Conservation (phyloP, 2,888 invertebrate genomes). For the Synanthedon andrenaeformis region DNA sequence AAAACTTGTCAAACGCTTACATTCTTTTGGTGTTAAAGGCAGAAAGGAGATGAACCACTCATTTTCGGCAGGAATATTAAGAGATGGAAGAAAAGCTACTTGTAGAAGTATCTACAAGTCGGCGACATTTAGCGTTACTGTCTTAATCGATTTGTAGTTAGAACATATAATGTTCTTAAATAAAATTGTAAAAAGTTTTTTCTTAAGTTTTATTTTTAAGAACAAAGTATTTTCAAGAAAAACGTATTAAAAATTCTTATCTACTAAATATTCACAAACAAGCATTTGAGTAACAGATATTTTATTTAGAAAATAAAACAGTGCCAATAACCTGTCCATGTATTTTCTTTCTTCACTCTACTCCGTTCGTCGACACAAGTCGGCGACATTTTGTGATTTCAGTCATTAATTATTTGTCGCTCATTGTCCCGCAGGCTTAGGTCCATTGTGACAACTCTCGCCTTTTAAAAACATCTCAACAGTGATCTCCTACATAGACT, state of each 20-base stretch:
- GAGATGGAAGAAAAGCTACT: no score
- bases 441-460: constrained; percentile 67
- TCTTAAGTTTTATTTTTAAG: no score
- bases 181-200: no score
- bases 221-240: no score
- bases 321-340: constrained; percentile 7
- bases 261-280: background rate
- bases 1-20: no score
- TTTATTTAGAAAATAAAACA: background rate
- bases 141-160: no score
- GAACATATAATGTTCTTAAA: no score
- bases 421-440: constrained; percentile 55
- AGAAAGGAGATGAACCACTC: no score
- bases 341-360: constrained; percentile 18
- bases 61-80: no score
- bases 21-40: no score
- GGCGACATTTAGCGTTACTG: no score
- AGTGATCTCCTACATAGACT: constrained; percentile 52
- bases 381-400: constrained; percentile 59
- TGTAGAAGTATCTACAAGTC: no score
- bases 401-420: constrained; percentile 64
- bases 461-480: constrained; percentile 52
- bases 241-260: background rate
- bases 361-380: constrained; percentile 42
- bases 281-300: background rate